Percentiles rank a stretch among this genome's conserved stretches.
Evolutionary conservation across 2,797 vertebrate species (phyloP).

Genomic region (Acanthis flammea): DNA sequence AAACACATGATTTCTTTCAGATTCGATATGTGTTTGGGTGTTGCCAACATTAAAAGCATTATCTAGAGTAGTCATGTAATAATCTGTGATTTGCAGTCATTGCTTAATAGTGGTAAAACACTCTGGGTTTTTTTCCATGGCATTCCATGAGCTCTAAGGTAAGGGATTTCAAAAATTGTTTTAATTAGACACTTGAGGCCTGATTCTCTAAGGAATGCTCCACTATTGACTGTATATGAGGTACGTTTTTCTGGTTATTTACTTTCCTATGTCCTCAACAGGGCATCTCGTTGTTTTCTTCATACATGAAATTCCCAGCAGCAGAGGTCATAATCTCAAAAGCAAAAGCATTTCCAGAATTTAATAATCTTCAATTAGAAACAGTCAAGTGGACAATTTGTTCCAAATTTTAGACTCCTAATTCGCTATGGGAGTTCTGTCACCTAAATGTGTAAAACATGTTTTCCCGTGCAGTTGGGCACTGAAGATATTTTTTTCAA

Average conservation of each 20-base stretch:
- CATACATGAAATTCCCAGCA: background rate
- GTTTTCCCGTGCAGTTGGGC: background rate
- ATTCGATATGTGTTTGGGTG: background rate
- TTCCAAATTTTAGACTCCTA: background rate
- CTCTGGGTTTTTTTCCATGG: background rate
- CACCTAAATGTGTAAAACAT: background rate
- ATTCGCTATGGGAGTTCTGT: background rate
- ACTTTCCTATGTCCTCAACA: background rate
- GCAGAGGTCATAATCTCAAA: background rate
- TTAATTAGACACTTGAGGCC: background rate
- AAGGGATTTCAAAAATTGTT: background rate
- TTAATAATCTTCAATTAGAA: background rate
- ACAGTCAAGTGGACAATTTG: background rate
- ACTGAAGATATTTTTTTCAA: background rate
- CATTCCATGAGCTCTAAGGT: background rate
- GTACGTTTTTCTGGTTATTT: background rate
- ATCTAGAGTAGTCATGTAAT: background rate
- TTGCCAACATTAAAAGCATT: background rate
- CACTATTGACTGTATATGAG: background rate
- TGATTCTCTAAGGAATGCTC: background rate
- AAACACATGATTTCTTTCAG: background rate
- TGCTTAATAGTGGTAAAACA: background rate
- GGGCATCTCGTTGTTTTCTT: background rate
- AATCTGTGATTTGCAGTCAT: background rate
- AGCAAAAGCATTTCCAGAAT: constrained; percentile 2